Base-by-base conservation (phyloP, 2,888 invertebrate genomes). In the Caenorhabditis uteleia region DNA sequence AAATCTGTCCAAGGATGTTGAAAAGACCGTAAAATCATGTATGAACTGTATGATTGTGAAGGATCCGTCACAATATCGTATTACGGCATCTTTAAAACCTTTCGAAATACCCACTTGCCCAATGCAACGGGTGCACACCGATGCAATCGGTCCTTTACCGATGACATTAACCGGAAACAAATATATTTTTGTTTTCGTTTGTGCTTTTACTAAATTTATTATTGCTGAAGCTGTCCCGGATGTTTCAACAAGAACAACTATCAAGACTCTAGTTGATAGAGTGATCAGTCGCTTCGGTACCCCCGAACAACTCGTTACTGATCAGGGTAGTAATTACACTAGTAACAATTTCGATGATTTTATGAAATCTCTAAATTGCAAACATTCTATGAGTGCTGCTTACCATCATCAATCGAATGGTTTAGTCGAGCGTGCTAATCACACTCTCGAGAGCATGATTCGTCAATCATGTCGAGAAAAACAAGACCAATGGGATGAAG, bases 381-480 rank as follows among this genome's bases (percentile, higher is more conserved):
- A 38, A 16, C 64, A 58, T 20, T 6, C 5, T 2, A 33, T 34
- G 14, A 16, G 29, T 18, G 20, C 59, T 16, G 43, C 65, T 0
- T 69, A 66, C 43, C 66, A 69, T 33, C 51, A 68, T n/a, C 18
- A 51, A 31, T 33, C 54, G 12, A 66, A 71, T 33, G 71, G 69
- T n/a, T 12, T 18, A 23, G 58, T 59, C 0, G 72, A 72, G 31
- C 18, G 69, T 16, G 33, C 39, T 3, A 66, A 61, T 40, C 34
- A 42, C 6, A 69, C 66, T 1, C 20, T 67, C 3, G 67, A 71
- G 43, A 38, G 40, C 6, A 36, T 50, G 31, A 39, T 69, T 14
- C 6, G 12, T 27, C 29, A 25, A 21, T 40, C 10, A 26, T 44
- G 46, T 12, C 18, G 47, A 29, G 25, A 55, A 14, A 18, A 31